Conservation (phyloP, 2,888 invertebrate genomes). For the Odontocerum albicorne region DNA sequence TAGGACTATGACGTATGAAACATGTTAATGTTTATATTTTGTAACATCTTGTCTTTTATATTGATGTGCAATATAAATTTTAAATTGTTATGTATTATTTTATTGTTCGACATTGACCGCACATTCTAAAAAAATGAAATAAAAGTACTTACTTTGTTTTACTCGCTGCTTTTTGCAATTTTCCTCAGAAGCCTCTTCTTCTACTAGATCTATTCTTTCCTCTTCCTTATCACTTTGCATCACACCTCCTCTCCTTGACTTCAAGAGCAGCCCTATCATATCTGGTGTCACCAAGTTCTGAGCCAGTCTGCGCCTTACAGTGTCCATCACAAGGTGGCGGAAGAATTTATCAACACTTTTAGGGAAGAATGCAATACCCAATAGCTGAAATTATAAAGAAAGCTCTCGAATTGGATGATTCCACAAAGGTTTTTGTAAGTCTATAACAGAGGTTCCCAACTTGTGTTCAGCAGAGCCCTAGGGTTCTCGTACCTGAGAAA, state of each 20-base stretch:
- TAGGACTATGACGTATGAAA: too few species aligned
- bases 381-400: constrained; percentile 1
- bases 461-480: too few species aligned
- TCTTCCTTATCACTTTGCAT: constrained; percentile 41
- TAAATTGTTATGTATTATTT: too few species aligned
- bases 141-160: not conserved
- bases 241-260: constrained; percentile 38
- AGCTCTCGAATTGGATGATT: not conserved
- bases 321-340: constrained; percentile 42
- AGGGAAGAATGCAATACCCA: constrained; percentile 18
- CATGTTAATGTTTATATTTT: too few species aligned
- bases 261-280: constrained; percentile 58
- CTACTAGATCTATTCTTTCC: constrained; percentile 49
- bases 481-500: too few species aligned
- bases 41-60: too few species aligned
- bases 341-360: constrained; percentile 25
- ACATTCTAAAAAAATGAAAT: not conserved
- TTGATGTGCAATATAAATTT: too few species aligned
- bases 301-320: constrained; percentile 42
- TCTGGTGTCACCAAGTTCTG: constrained; percentile 48
- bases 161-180: constrained; percentile 42
- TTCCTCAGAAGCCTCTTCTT: constrained; percentile 47
- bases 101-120: not conserved
- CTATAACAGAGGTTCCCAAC: too few species aligned
- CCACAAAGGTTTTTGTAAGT: not conserved